Conservation (phyloP, 1,140 invertebrate species). For the Conopomorpha cramerella region DNA sequence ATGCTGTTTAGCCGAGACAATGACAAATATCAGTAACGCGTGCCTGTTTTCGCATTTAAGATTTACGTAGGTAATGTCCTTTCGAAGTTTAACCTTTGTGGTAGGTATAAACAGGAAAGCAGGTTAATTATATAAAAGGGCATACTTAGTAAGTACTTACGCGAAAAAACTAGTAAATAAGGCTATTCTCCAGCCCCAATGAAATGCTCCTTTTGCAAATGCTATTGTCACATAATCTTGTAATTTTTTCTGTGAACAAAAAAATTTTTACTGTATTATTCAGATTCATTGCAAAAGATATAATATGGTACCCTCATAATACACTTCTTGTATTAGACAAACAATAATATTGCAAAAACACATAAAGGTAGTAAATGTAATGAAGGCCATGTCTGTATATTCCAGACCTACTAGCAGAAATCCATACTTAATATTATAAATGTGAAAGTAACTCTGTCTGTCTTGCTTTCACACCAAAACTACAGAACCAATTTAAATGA, state of each 20-base stretch:
- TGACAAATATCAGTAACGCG: background rate
- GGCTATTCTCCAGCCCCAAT: slow-evolving; percentile 67
- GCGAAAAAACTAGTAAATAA: slow-evolving; percentile 67
- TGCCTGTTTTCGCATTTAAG: background rate
- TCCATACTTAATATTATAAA: too few species aligned
- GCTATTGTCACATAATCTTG: slow-evolving; percentile 67
- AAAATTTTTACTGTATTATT: slow-evolving; percentile 1
- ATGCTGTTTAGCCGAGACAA: too few species aligned
- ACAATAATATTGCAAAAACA: slow-evolving; percentile 6
- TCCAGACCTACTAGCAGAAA: too few species aligned
- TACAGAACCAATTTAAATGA: too few species aligned
- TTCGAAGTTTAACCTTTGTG: too few species aligned
- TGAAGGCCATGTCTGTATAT: too few species aligned
- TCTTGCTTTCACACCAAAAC: too few species aligned
- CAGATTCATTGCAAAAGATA: too few species aligned
- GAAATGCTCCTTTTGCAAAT: slow-evolving; percentile 71
- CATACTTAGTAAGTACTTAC: slow-evolving; percentile 25
- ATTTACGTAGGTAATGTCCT: background rate
- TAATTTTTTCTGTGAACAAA: slow-evolving; percentile 62
- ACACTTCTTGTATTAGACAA: too few species aligned
- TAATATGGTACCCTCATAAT: too few species aligned
- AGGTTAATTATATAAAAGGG: background rate
- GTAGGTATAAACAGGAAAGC: slow-evolving; percentile 2
- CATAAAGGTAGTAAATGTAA: too few species aligned
- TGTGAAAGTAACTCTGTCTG: too few species aligned